These are phyloP conservation scores for Anas georgica DNA, from an alignment of 2,797 vertebrate genomes.

Conservation along the genomic window DNA sequence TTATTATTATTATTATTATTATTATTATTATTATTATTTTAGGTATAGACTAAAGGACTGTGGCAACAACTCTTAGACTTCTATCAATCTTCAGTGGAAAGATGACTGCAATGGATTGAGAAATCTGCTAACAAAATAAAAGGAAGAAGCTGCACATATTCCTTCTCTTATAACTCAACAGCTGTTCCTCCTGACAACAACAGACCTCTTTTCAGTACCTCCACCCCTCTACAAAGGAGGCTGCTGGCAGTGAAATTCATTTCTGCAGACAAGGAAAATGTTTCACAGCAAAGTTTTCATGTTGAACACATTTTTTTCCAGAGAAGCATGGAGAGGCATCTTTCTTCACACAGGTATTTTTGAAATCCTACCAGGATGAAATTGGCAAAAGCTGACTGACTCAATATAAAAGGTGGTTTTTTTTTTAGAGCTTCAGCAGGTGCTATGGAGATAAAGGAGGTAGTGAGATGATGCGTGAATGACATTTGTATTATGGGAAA, in stretches of 20 bases:
- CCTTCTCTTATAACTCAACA: neutral
- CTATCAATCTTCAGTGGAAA: neutral
- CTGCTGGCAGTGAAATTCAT: neutral
- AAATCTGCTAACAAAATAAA: neutral
- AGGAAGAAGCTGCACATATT: neutral
- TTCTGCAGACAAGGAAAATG: neutral
- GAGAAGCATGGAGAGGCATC: neutral
- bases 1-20: conserved; percentile 19
- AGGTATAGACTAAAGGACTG: neutral
- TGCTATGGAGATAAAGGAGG: neutral
- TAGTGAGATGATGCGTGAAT: neutral
- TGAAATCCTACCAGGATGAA: neutral
- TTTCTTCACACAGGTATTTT: neutral
- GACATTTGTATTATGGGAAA: neutral
- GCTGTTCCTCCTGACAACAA: neutral
- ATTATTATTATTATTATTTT: conserved; percentile 11
- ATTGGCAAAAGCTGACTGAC: neutral
- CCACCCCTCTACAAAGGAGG: neutral
- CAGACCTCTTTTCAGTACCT: neutral
- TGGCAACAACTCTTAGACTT: neutral
- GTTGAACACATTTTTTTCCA: neutral
- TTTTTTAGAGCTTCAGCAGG: neutral
- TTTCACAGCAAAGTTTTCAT: neutral
- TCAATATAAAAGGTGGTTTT: neutral
- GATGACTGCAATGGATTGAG: neutral